A percentile compares a stretch with the other conserved stretches of the same genome.
Conservation (phyloP, 2,888 invertebrate species). For the Brachypalpus laphriformis region DNA sequence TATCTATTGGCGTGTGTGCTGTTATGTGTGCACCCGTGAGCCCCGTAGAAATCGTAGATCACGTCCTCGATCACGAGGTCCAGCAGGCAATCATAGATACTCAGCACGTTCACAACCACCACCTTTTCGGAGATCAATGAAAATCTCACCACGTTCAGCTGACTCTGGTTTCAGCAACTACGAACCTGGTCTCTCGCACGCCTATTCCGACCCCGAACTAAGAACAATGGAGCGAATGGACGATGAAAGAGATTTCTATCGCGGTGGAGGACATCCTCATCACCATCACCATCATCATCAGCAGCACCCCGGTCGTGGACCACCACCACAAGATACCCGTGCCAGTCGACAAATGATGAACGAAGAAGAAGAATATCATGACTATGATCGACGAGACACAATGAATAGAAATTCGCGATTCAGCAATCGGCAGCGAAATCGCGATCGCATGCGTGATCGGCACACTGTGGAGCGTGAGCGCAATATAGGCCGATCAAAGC, state of each 20-base stretch:
- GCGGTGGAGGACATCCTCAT: constrained; percentile 49
- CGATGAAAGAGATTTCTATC: constrained; percentile 78
- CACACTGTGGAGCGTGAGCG: constrained; percentile 84
- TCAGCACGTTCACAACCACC: constrained; percentile 83
- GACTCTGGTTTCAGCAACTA: constrained; percentile 86
- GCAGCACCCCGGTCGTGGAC: constrained; percentile 64
- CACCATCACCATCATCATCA: constrained; percentile 57
- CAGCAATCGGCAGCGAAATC: constrained; percentile 79
- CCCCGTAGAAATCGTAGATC: constrained; percentile 84
- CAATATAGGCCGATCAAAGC: constrained; percentile 79
- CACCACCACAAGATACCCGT: constrained; percentile 48
- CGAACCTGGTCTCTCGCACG: constrained; percentile 85
- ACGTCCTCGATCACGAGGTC: constrained; percentile 76
- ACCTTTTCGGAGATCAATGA: constrained; percentile 84
- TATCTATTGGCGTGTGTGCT: constrained; percentile 96
- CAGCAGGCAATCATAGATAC: constrained; percentile 76
- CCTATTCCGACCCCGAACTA: constrained; percentile 89
- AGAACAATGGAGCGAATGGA: constrained; percentile 77
- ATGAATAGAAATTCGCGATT: constrained; percentile 79
- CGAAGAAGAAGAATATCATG: constrained; percentile 75
- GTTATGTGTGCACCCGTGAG: constrained; percentile 93
- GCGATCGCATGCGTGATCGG: constrained; percentile 81
- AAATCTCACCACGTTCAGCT: constrained; percentile 86
- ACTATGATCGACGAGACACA: constrained; percentile 74
- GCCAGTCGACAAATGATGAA: constrained; percentile 56